Percentiles rank a stretch among this genome's conserved stretches.
Evolutionary conservation across 1,140 invertebrate species (phyloP).

Genomic region (Bombus picipes): DNA sequence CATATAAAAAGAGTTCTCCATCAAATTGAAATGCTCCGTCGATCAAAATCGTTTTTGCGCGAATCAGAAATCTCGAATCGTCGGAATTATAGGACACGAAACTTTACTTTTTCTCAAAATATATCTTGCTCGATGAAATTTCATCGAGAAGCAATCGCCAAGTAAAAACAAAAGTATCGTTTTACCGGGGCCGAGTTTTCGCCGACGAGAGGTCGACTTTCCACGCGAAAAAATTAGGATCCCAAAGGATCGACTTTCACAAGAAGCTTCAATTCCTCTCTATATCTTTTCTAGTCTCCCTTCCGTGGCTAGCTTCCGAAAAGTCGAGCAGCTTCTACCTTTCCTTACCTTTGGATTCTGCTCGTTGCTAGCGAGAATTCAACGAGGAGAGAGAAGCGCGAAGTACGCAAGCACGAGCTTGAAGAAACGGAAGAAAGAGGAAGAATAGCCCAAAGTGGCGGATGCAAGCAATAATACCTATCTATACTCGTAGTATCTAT

Average conservation of each 20-base stretch:
- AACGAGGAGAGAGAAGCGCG: not conserved
- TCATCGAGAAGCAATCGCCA: not conserved
- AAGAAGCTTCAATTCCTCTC: conserved; percentile 48
- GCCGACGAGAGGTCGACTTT: not conserved
- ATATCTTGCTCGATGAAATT: not conserved
- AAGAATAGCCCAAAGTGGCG: not conserved
- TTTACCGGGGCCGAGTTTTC: not conserved
- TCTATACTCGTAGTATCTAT: no score
- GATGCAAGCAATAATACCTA: no score
- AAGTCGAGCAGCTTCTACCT: conserved; percentile 40
- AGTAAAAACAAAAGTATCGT: not conserved
- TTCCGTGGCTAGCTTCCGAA: conserved; percentile 30
- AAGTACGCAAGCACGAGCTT: not conserved
- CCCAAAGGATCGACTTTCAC: conserved; percentile 27
- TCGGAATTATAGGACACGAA: no score
- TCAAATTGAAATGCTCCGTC: not conserved
- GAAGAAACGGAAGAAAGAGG: not conserved
- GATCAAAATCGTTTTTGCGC: not conserved
- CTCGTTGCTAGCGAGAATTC: not conserved
- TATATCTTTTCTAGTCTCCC: conserved; percentile 11
- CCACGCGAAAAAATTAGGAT: conserved; percentile 53
- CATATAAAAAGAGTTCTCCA: not conserved
- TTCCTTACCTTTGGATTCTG: not conserved
- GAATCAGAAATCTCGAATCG: not conserved
- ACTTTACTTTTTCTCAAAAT: not conserved